Evolutionary conservation across 2,113 vertebrate species (phyloP).

Genomic region (Sula dactylatra): DNA sequence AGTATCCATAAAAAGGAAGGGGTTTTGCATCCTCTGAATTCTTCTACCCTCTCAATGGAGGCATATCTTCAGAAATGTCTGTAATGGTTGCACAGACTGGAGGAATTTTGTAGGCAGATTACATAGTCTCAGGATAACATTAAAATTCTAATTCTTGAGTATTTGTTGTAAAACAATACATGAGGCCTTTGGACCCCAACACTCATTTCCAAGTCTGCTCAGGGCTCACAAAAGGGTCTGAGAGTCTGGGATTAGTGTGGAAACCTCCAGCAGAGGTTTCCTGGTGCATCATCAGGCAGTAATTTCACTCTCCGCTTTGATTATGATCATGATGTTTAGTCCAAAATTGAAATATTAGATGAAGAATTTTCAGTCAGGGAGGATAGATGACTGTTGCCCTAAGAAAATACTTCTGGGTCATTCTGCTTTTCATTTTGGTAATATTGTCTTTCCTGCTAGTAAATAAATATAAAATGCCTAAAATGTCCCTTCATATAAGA

Average conservation of each 20-base stretch:
- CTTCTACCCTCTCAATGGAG: not conserved
- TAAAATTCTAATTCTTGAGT: not conserved
- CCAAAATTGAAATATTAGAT: not conserved
- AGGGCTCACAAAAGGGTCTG: not conserved
- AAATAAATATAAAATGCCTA: not conserved
- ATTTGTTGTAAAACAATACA: not conserved
- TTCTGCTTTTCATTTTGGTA: not conserved
- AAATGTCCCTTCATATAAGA: not conserved
- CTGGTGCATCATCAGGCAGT: not conserved
- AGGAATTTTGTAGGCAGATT: not conserved
- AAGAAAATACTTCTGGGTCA: not conserved
- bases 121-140: not conserved
- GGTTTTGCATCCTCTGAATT: not conserved
- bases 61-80: not conserved
- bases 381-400: not conserved
- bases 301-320: not conserved
- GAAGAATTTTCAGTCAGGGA: not conserved
- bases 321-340: not conserved
- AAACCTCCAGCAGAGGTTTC: not conserved
- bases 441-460: not conserved
- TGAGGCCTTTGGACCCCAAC: not conserved
- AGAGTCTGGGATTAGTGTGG: not conserved
- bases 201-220: not conserved
- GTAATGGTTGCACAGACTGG: not conserved
- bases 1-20: not conserved